A percentile compares a stretch with the other conserved stretches of the same genome.
Evolutionary conservation across 2,888 invertebrate genomes (phyloP).

Genomic region (Microplitis manilae): DNA sequence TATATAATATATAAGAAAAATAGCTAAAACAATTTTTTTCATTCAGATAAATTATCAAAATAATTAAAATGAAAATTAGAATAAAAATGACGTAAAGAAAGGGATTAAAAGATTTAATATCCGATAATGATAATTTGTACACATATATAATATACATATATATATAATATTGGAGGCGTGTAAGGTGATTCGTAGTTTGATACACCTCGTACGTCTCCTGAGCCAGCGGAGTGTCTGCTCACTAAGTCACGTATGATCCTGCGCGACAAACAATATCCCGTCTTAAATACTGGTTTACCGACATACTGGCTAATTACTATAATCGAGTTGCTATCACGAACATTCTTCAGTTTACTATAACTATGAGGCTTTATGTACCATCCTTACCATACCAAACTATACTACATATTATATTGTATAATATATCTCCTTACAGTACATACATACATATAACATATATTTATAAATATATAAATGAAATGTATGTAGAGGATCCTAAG

Average conservation of each 20-base stretch:
- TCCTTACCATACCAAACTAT: background rate
- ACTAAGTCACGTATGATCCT: constrained; percentile 55
- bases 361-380: background rate
- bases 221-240: constrained; percentile 3
- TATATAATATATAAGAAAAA: no score
- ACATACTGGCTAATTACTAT: constrained; percentile 61
- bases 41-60: no score
- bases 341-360: constrained; percentile 52
- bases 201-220: constrained; percentile 50
- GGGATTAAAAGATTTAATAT: no score
- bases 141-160: no score
- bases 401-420: background rate
- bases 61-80: no score
- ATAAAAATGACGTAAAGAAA: no score
- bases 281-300: constrained; percentile 63
- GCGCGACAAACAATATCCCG: constrained; percentile 57
- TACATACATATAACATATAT: constrained; percentile 13
- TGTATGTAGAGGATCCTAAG: background rate
- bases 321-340: constrained; percentile 51
- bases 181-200: constrained; percentile 46
- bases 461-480: constrained; percentile 8
- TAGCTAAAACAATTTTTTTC: no score
- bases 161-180: no score
- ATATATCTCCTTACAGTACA: background rate
- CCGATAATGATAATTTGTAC: no score